Base-by-base conservation (phyloP, 2,888 invertebrate genomes). In the Hydropsyche betteni region DNA sequence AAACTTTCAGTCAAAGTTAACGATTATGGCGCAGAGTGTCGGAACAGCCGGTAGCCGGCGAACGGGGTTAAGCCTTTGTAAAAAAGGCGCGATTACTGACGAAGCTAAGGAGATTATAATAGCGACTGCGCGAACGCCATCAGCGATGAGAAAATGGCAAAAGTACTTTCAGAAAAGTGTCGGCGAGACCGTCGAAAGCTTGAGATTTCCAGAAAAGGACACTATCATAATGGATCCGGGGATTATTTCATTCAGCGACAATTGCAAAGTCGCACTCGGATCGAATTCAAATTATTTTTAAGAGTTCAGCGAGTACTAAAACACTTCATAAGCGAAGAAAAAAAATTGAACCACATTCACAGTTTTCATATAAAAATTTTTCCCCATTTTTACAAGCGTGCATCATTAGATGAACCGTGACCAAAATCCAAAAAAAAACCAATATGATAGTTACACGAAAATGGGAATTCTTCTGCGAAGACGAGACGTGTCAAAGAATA, bases 41-140 rank as follows among this genome's bases (percentile, higher is more conserved):
- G 24, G 24, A 70, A 34, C 55, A 12, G 71, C 55, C 55, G 55
- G 55, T 58, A 72, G 38, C 10, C 5, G 38, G 16, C 16, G 36
- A 58, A 74, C 12, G 36, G 52, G 68, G 72, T 51, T 64, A 64
- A 64, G 36, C 36, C 64, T 10, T 51, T 52, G 74, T 64, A 76
- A 76, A 77, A 77, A 77, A 70, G 55, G 10, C 69, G 73, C 73
- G 76, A 74, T 69, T 74, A 71, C 73, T 34, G 44, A 38, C 34
- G 36, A 73, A 52, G 73, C 70, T 76, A 76, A 76, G 72, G 72
- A 78, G 78, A 74, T 74, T 78, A 72, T 78, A 75, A 78, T 78
- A 74, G 78, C 64, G n/a, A 38, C 16, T 38, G 12, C 2, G 75
- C 24, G 68, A 71, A 53, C 61, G 74, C 50, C 74, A 69, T 76